Base-by-base conservation (phyloP, 2,113 vertebrate genomes). In the Catharus minimus region DNA sequence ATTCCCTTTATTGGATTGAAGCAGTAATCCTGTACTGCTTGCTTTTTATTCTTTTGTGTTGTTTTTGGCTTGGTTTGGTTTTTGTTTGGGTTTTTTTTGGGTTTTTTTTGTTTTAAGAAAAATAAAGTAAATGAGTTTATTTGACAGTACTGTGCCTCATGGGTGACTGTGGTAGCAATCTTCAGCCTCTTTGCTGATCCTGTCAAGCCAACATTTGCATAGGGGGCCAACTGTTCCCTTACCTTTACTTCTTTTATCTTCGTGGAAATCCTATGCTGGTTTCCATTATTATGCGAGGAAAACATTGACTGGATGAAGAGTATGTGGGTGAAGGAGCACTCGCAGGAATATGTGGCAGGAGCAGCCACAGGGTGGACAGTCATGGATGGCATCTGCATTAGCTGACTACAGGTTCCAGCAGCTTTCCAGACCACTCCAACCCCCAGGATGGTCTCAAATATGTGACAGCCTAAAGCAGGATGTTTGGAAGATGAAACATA, bases 311-410 rank as follows among this genome's bases (percentile, higher is more conserved):
- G 11, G 38, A 39, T 9, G 15, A 26, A 62, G 30, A 53, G 16
- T 22, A 15, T 2, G 1, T 36, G 28, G 33, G 16, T 43, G 36
- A 2, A 6, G 64, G 8, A 69, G 27, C 13, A 69, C 38, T 24
- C 23, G 47, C 26, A 86, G 67, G 28, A 74, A 28, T 15, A 86
- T 26, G 24, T 7, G 46, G 7, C 41, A 82, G 44, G 36, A 65
- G 56, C 1, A 0, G 47, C 44, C 2, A 0, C 41, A 39, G 46
- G 22, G 10, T 0, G 0, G 7, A 50, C 61, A 88, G 57, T 32
- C 7, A 1, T 27, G 41, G 46, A 39, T 4, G 16, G 21, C 14
- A 4, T 41, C 19, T 68, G 14, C 27, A 10, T 50, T 55, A 47
- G 21, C 13, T 60, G 19, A 60, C 56, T 53, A 15, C 1, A 1